Base-by-base conservation (phyloP, 2,113 vertebrate genomes). In the Piaya cayana region DNA sequence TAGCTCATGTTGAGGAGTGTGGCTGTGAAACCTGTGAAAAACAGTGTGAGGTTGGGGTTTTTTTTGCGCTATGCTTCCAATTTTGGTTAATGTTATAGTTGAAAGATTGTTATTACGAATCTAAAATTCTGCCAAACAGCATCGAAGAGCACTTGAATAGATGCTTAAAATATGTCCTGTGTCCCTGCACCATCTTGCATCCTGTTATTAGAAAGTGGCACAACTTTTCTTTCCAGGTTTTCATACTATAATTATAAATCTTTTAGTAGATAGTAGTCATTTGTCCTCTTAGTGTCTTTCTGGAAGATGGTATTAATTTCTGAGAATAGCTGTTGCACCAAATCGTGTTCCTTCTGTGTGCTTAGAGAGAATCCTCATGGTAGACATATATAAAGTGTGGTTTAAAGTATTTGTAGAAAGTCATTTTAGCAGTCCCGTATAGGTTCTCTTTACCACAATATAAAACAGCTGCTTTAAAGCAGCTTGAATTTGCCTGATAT, bases 381-480 rank as follows among this genome's bases (percentile, higher is more conserved):
- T 43, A n/a, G 8, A 2, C 0, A 0, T 49, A 17, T 0, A 0
- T 69, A 39, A 87, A 29, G 19, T 11, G 58, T 13, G 45, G 58
- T 88, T 10, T 30, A 56, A 92, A 89, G 20, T n/a, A 49, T 9
- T 59, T 32, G 3, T 36, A 34, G 47, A 29, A 86, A 72, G 10
- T 36, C 20, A n/a, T 3, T 82, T 50, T 0, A 56, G 39, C 29
- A 49, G 12, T 55, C 91, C 47, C 2, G 1, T 34, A 18, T 9
- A 34, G n/a, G 0, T 12, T 47, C 15, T 74, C 20, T 70, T 67
- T 32, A 32, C 23, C 76, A 1, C 36, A 36, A 79, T 18, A 49
- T 13, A 53, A 90, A 60, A n/a, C 6, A 88, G 17, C 55, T 86
- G 50, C 34, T 59, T 70, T 50, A 78, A 58, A 70, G 53, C n/a